These are phyloP conservation scores for Hippoglossus stenolepis DNA, from an alignment of 2,113 vertebrate genomes.

Conservation along the genomic window DNA sequence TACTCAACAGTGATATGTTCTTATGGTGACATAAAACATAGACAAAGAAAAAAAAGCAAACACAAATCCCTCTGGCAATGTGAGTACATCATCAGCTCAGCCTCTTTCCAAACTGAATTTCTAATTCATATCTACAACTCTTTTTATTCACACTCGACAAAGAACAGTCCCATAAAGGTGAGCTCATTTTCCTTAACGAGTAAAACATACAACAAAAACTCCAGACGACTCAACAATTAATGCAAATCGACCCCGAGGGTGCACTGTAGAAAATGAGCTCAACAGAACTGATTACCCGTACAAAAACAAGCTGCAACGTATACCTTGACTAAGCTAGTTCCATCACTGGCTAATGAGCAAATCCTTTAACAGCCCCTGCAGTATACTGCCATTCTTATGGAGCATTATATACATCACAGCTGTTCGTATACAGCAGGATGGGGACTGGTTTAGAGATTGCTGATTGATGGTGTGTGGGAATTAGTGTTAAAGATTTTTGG, in stretches of 20 bases:
- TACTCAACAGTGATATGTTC: slow-evolving; percentile 11
- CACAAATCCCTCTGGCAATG: neutral
- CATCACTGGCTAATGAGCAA: slow-evolving; percentile 44
- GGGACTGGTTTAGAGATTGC: slow-evolving; percentile 33
- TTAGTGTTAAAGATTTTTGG: slow-evolving; percentile 73
- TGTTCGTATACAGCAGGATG: slow-evolving; percentile 35
- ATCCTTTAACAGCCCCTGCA: slow-evolving; percentile 38
- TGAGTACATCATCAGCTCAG: neutral
- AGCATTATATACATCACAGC: slow-evolving; percentile 5
- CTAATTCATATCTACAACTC: slow-evolving; percentile 27
- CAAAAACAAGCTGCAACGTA: slow-evolving; percentile 51
- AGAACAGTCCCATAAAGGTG: slow-evolving; percentile 44
- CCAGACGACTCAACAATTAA: slow-evolving; percentile 50
- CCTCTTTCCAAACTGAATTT: slow-evolving; percentile 25
- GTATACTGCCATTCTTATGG: neutral
- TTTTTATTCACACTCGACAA: slow-evolving; percentile 38
- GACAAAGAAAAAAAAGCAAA: neutral
- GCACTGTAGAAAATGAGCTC: slow-evolving; percentile 58
- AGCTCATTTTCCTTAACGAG: slow-evolving; percentile 61
- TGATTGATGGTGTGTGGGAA: slow-evolving; percentile 68
- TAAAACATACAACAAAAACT: slow-evolving; percentile 52
- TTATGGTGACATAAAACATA: slow-evolving; percentile 12
- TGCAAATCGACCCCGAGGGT: slow-evolving; percentile 52
- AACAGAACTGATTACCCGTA: slow-evolving; percentile 63
- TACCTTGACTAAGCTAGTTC: slow-evolving; percentile 63